These are phyloP conservation scores for Camponotus floridanus DNA, from an alignment of 1,140 invertebrate species.

Conservation along the genomic window DNA sequence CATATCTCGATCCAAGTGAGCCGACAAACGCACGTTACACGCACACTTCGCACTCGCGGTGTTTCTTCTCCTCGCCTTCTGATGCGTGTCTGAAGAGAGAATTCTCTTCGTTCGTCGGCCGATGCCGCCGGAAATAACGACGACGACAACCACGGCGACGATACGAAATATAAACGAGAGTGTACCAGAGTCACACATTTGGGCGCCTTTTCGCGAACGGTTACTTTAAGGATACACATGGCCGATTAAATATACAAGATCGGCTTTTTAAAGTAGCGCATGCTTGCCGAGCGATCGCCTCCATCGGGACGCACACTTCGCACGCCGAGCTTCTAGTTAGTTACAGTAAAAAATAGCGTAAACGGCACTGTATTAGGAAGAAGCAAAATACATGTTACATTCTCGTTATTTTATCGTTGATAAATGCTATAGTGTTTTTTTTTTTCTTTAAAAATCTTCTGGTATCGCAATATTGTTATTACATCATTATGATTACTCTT, in stretches of 20 bases:
- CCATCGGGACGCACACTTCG: constrained; percentile 37
- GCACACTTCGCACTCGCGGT: not conserved
- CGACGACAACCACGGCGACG: not conserved
- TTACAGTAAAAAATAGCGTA: constrained; percentile 87
- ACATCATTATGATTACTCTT: constrained; percentile 75
- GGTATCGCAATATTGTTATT: constrained; percentile 68
- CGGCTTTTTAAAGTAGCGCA: constrained; percentile 75
- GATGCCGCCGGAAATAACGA: not conserved
- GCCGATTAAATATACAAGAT: constrained; percentile 67
- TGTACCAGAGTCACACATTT: constrained; percentile 61
- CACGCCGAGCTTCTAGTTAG: constrained; percentile 79
- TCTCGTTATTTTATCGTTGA: constrained; percentile 85
- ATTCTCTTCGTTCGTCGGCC: not conserved
- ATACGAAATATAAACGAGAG: not conserved
- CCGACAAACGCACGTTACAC: not conserved
- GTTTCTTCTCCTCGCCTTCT: not conserved
- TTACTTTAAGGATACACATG: constrained; percentile 71
- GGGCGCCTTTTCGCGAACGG: constrained; percentile 12
- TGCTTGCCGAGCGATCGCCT: constrained; percentile 74
- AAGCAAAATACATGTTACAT: constrained; percentile 86
- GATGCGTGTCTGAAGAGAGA: not conserved
- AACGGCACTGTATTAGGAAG: constrained; percentile 87
- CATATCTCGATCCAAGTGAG: constrained; percentile 36
- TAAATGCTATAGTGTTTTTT: constrained; percentile 83
- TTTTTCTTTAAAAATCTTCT: constrained; percentile 74